Evolutionary conservation across 1,140 invertebrate genomes (phyloP).

Genomic region (Coenobita brevimanus): DNA sequence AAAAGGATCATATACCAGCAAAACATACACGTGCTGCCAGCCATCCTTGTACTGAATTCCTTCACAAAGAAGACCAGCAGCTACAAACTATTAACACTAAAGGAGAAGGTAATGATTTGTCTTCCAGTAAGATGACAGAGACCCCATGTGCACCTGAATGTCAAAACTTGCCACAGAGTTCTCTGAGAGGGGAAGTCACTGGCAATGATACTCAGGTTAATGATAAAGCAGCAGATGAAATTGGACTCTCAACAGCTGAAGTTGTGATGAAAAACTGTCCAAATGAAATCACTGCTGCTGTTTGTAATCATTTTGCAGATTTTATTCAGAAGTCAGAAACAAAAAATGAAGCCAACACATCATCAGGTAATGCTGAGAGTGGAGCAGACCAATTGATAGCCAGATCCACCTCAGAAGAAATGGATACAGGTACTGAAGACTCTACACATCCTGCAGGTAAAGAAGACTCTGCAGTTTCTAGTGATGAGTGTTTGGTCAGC

Average conservation of each 20-base stretch:
- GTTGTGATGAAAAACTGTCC: background rate
- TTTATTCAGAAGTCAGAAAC: background rate
- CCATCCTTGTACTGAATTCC: no score
- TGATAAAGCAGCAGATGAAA: background rate
- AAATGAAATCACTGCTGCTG: background rate
- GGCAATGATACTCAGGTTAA: no score
- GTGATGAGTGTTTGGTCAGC: no score
- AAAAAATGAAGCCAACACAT: background rate
- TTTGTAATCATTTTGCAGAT: background rate
- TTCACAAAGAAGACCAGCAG: background rate
- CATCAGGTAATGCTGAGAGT: background rate
- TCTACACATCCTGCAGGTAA: background rate
- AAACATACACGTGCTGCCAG: no score
- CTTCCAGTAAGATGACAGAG: no score
- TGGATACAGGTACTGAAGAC: background rate
- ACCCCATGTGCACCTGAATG: no score
- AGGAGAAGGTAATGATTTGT: no score
- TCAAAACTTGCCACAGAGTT: no score
- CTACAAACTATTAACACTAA: background rate
- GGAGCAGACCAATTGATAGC: background rate
- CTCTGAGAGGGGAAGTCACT: no score
- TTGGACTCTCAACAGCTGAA: background rate
- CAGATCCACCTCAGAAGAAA: background rate
- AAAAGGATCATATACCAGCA: no score
- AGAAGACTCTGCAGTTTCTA: no score